These are phyloP conservation scores for Sebastiscus tertius DNA, from an alignment of 2,797 vertebrate species.

Conservation along the genomic window DNA sequence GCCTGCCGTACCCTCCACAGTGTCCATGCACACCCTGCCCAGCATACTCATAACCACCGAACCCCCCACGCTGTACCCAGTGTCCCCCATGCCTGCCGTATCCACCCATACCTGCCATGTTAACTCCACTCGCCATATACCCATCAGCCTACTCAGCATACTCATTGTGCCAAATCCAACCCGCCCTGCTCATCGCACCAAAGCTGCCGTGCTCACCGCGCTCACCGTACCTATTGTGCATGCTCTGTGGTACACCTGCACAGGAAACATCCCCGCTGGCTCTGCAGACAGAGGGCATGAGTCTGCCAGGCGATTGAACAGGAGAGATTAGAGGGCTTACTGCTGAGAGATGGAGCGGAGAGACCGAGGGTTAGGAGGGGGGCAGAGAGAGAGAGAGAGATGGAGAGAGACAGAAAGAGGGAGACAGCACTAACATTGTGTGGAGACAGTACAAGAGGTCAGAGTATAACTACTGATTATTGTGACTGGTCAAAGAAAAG, in stretches of 20 bases:
- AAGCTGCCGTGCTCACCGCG: slow-evolving; percentile 50
- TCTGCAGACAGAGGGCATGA: slow-evolving; percentile 84
- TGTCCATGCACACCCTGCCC: slow-evolving; percentile 32
- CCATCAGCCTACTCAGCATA: neutral
- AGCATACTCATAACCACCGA: slow-evolving; percentile 8
- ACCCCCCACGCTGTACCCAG: neutral
- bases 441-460: neutral
- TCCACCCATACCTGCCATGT: neutral
- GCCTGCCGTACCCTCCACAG: slow-evolving; percentile 32
- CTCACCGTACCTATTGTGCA: slow-evolving; percentile 58
- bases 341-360: slow-evolving; percentile 66
- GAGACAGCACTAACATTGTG: slow-evolving; percentile 9
- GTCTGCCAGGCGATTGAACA: slow-evolving; percentile 78
- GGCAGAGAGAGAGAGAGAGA: slow-evolving; percentile 19
- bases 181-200: slow-evolving; percentile 23
- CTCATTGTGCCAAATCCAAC: slow-evolving; percentile 16
- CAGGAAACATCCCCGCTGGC: slow-evolving; percentile 82
- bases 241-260: slow-evolving; percentile 82
- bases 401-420: slow-evolving; percentile 14
- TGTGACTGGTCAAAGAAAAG: neutral
- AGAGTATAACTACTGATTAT: neutral
- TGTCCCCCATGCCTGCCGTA: neutral
- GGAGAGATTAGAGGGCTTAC: slow-evolving; percentile 82
- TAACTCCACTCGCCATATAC: neutral
- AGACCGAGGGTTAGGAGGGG: slow-evolving; percentile 25